Base-by-base conservation (phyloP, 2,113 vertebrate species). In the Campylorhamphus procurvoides region DNA sequence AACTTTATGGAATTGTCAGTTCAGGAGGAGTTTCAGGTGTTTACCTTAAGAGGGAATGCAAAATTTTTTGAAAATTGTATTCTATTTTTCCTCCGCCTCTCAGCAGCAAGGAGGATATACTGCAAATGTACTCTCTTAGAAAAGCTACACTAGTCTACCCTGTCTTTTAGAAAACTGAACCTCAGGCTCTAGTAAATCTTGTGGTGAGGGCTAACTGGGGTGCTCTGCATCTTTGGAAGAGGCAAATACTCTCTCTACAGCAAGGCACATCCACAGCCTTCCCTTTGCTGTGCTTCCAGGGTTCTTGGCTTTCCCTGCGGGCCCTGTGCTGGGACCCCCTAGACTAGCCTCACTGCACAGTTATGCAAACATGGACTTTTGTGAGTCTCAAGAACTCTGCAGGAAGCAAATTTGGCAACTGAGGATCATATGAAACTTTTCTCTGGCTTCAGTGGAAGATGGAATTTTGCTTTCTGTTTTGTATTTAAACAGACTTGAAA, bases 381-480 rank as follows among this genome's bases (percentile, higher is more conserved):
- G 27, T 42, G 59, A 90, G 29, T 39, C 55, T 56, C 47, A 83
- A 58, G 35, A 78, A 42, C 29, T 49, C 72, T 59, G 22, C 17
- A 90, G 85, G 47, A 91, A 93, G 79, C 2, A 2, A 59, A 71
- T 67, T 63, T 86, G 63, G 29, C 56, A 83, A 55, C 17, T 69
- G 77, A 53, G 27, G 28, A 39, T 50, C 42, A 31, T 44, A 67
- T 14, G 46, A 90, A 91, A 83, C 28, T 63, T 78, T 82, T 59
- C n/a, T 82, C 58, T 72, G 42, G 10, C n/a, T 91, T 88, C 44
- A 91, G 82, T 81, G 42, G 52, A 93, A 93, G 63, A 50, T 0
- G 7, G 59, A 90, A 84, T 91, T 95, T 93, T 94, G 53, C 46
- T 87, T 91, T 96, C 74, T 95, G 78, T 50, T 96, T 93, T 83